Evolutionary conservation across 2,113 vertebrate species (phyloP), one percentile per base, ranked within the genome.

Genomic region (Otus sunia): DNA sequence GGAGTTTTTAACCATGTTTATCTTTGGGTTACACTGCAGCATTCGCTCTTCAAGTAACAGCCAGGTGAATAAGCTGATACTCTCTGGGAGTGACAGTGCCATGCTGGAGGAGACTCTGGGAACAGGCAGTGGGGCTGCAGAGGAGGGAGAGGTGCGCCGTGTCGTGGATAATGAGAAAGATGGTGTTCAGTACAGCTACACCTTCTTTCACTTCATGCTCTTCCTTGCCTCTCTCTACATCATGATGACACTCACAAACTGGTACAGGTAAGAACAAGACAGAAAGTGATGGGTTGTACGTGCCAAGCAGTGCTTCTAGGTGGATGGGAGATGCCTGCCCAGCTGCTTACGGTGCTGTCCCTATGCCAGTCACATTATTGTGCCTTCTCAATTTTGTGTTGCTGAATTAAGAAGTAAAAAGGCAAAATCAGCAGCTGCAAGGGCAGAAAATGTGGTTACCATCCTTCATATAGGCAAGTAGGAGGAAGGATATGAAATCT

Each of bases 241-340:
- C 97, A 99, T 99, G 99, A 99, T 99, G 99, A 99, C 99, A 0
- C 98, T 99, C 86, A 99, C 99, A 3, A 99, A 98, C 98, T 99
- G 99, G 99, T 99, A 99, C 98, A 99, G 99, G 99, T 99, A 89
- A 98, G 98, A 78, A 63, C 17, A 32, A 39, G 41, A 5, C 22
- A 60, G 23, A 32, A 52, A 30, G 20, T 0, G 7, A n/a, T 6
- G 67, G 56, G 26, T 20, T 62, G 6, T 25, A 1, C 7, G 64
- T 67, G 59, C 43, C 32, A 34, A 52, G 4, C 30, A 4, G 19
- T n/a, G 41, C 50, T 85, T 32, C 58, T 22, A 4, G 21, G 59
- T 21, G n/a, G 39, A 13, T 5, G 10, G 77, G 37, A 37, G 11
- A 13, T 17, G 71, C 36, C 71, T 83, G 69, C 30, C 58, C 55